These are phyloP conservation scores for Falco rusticolus DNA, from an alignment of 2,797 vertebrate species.

Conservation along the genomic window DNA sequence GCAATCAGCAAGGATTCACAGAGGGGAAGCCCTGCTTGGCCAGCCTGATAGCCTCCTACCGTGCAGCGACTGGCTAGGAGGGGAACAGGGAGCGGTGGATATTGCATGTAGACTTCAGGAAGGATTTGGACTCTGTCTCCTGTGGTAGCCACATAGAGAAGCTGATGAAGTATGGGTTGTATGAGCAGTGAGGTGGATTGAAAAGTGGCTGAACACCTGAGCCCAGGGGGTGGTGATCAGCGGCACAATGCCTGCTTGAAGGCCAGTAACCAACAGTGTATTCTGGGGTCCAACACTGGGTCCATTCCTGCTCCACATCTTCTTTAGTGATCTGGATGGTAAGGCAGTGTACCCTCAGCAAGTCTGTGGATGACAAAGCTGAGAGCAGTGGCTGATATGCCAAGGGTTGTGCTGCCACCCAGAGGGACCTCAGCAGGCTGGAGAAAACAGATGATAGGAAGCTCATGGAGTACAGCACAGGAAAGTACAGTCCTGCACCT, in stretches of 20 bases:
- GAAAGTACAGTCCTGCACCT: background rate
- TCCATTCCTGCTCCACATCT: background rate
- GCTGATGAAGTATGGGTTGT: background rate
- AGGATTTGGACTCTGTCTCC: background rate
- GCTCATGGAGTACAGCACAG: background rate
- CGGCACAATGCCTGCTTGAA: background rate
- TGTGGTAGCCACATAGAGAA: background rate
- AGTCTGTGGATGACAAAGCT: background rate
- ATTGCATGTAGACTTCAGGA: background rate
- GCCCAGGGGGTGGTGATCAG: too few species aligned
- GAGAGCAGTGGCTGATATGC: background rate
- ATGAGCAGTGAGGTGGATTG: background rate
- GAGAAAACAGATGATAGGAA: background rate
- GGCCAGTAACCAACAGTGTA: accelerated
- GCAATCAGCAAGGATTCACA: background rate
- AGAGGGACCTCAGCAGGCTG: background rate
- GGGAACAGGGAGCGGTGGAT: background rate
- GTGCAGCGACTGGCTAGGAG: too few species aligned
- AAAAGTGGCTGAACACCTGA: background rate
- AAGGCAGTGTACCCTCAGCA: background rate
- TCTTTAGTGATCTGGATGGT: background rate
- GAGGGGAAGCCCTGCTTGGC: background rate
- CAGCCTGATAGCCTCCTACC: too few species aligned
- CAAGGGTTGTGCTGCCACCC: background rate
- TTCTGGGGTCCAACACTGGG: accelerated